These are phyloP conservation scores for Imbricaverruca yamaguchii DNA, from an alignment of 2,888 invertebrate genomes.

Conservation along the genomic window DNA sequence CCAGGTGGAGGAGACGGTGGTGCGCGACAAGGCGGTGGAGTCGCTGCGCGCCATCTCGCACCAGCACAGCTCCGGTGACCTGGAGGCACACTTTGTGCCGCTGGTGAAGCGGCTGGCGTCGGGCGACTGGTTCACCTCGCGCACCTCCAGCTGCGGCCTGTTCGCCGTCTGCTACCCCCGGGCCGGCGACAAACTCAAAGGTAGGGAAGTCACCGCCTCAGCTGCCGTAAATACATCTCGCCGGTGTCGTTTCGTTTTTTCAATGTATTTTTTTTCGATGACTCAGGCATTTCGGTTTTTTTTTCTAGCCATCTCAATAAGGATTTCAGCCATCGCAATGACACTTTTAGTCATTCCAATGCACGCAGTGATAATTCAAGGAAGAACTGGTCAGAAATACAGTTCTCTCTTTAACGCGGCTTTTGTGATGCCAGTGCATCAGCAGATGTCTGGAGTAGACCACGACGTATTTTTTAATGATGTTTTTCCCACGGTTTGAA, in stretches of 20 bases:
- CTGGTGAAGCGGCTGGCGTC: slow-evolving; percentile 82
- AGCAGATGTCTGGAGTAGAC: too few species aligned
- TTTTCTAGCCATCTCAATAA: too few species aligned
- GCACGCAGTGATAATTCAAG: too few species aligned
- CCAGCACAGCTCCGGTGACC: slow-evolving; percentile 84
- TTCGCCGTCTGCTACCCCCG: slow-evolving; percentile 69
- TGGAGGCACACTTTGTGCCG: slow-evolving; percentile 94
- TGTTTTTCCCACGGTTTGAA: too few species aligned
- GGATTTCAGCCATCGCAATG: too few species aligned
- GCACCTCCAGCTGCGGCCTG: slow-evolving; percentile 85
- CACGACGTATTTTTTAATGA: too few species aligned
- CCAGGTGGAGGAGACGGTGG: slow-evolving; percentile 98
- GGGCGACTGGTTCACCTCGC: slow-evolving; percentile 93
- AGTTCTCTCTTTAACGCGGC: too few species aligned
- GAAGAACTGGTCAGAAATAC: too few species aligned
- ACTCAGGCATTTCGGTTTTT: too few species aligned
- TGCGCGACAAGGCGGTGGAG: slow-evolving; percentile 98
- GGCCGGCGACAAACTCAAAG: slow-evolving; percentile 22
- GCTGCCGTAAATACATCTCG: neutral
- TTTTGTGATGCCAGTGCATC: too few species aligned
- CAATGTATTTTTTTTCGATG: neutral
- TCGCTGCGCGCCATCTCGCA: slow-evolving; percentile 83
- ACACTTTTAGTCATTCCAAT: too few species aligned
- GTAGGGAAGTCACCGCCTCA: neutral
- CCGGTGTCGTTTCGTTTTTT: neutral